phyloP scores from a whole-genome alignment of 2,888 invertebrate genomes.

The Caenorhabditis sp. region DNA sequence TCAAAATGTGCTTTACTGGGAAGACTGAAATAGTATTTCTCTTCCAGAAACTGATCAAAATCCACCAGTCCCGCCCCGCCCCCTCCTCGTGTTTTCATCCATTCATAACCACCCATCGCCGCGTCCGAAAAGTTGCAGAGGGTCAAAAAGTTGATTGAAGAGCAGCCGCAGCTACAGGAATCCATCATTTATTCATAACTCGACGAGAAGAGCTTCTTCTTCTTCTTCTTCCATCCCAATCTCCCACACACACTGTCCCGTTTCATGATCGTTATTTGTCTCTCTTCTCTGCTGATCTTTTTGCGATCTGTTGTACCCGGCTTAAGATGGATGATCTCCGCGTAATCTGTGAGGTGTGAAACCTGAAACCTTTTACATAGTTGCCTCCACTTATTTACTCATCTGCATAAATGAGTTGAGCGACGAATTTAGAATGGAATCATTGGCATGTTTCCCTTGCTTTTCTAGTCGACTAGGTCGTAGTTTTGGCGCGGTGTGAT shows the following conservation, averaged over 20 bases:
- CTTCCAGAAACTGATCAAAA: background rate
- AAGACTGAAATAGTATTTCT: background rate
- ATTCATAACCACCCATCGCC: background rate
- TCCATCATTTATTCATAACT: conserved; percentile 49
- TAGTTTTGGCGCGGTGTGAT: background rate
- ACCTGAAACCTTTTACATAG: background rate
- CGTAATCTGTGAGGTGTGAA: conserved; percentile 46
- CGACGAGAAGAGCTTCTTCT: too few relatives aligned
- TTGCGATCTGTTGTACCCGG: conserved; percentile 5
- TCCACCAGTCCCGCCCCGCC: too few relatives aligned
- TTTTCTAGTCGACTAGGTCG: background rate
- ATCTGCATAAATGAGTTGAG: conserved; percentile 17
- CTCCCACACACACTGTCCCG: too few relatives aligned
- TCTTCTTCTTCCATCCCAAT: conserved; percentile 10
- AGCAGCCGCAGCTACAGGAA: conserved; percentile 16
- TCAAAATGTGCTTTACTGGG: too few relatives aligned
- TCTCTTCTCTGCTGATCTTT: too few relatives aligned
- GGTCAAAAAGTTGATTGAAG: conserved; percentile 8
- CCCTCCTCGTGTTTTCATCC: background rate
- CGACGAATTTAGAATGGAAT: background rate
- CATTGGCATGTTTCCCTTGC: background rate
- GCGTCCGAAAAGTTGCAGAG: background rate
- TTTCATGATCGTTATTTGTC: too few relatives aligned
- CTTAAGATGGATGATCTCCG: conserved; percentile 51
- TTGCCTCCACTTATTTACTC: background rate